Base-by-base conservation (phyloP, 2,888 invertebrate genomes). In the Ferrisia virgata region DNA sequence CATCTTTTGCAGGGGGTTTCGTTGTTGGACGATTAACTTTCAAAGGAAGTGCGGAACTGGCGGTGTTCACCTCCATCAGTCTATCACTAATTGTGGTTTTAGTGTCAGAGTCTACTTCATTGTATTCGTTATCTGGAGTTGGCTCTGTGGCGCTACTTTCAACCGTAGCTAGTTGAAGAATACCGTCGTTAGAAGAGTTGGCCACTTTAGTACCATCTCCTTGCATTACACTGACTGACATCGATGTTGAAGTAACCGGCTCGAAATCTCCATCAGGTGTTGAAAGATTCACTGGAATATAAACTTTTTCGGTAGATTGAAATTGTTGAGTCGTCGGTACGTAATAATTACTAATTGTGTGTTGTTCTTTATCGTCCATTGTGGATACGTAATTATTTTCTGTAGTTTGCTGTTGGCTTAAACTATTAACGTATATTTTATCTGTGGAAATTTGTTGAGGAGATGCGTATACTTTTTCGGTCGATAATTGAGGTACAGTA, bases 211-310 rank as follows among this genome's bases (percentile, higher is more conserved):
- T 43, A 43, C 81, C 81, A 11, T 79, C 64, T 11, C 85, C 85
- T 69, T 86, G 86, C 0, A 87, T 85, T 13, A 86, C 86, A 72
- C 85, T 86, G 18, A 87, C 86, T 8, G 86, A 86, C 84, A 86
- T 86, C n/a, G 87, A 86, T 0, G 87, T 87, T 0, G 87, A 86
- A 2, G 87, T 87, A 31, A 86, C 86, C 4, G 86, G 85, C 18
- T 86, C 86, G 58, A 69, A 83, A n/a, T 80, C 64, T 28, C 84
- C 86, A 47, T 58, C 85, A 28, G 84, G 85, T 13, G 85, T 85
- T 9, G 85, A 83, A 9, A 82, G 64, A 11, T 82, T 53, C 28
- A 76, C 53, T 25, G 86, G 69, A 36, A 83, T 79, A 64, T 86
- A 82, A 13, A 85, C 81, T 28, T 82, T 78, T 72, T 86, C 80